These are phyloP conservation scores for Argopecten irradians DNA, from an alignment of 1,140 invertebrate genomes.

Conservation along the genomic window DNA sequence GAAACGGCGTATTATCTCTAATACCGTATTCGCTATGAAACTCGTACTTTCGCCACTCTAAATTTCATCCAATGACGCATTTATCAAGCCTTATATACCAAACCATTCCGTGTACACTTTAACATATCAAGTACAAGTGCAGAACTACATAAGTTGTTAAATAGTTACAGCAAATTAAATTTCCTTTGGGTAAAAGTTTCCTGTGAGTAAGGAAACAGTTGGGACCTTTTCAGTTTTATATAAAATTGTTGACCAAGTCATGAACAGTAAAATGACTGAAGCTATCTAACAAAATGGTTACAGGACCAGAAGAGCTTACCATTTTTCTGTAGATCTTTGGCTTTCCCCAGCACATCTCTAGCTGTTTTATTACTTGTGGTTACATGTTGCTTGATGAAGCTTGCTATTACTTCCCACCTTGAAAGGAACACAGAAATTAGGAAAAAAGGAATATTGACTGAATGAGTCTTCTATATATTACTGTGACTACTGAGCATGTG, in stretches of 20 bases:
- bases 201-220: no score
- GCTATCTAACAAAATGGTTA: neutral
- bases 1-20: no score
- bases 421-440: constrained; percentile 37
- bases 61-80: no score
- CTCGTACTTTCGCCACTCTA: no score
- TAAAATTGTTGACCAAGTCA: neutral
- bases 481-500: neutral
- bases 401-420: constrained; percentile 96
- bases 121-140: no score
- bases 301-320: constrained; percentile 80
- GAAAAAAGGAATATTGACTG: constrained; percentile 2
- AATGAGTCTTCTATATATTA: neutral
- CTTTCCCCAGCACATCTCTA: constrained; percentile 96
- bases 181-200: no score
- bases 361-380: constrained; percentile 81
- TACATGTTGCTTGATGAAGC: constrained; percentile 95
- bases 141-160: no score
- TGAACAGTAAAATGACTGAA: neutral
- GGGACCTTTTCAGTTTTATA: neutral
- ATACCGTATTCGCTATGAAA: no score
- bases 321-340: constrained; percentile 94
- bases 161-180: no score
- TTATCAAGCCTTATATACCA: no score
- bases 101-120: no score